A percentile compares a stretch with the other conserved stretches of the same genome.
These are phyloP conservation scores for Helarctos malayanus DNA, from an alignment of 2,797 vertebrate genomes.

Conservation along the genomic window DNA sequence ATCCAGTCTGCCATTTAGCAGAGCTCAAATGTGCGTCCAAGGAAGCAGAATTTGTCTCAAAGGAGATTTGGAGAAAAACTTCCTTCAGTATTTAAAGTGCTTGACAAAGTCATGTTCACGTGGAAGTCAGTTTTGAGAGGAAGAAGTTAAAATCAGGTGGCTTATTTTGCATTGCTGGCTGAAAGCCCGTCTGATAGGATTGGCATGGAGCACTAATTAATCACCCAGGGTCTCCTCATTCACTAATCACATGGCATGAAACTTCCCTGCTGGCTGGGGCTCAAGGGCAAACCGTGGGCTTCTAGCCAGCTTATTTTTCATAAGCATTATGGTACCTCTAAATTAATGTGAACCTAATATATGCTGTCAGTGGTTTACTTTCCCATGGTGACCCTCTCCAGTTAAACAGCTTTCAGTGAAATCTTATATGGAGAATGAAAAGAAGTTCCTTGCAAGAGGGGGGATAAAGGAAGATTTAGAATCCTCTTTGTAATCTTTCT, in stretches of 20 bases:
- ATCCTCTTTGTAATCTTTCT: constrained; percentile 49
- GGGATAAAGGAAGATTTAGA: background rate
- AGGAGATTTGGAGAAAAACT: constrained; percentile 68
- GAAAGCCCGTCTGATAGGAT: constrained; percentile 65
- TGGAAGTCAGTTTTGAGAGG: constrained; percentile 55
- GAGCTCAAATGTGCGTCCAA: constrained; percentile 53
- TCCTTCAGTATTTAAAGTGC: constrained; percentile 73
- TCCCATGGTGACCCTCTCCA: constrained; percentile 1
- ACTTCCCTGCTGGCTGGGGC: constrained; percentile 72
- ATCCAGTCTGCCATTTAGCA: constrained; percentile 50
- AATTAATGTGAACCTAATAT: constrained; percentile 59
- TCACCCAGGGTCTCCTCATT: constrained; percentile 82
- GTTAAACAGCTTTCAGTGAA: constrained; percentile 79
- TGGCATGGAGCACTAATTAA: constrained; percentile 79
- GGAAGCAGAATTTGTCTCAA: constrained; percentile 63
- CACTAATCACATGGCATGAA: constrained; percentile 62
- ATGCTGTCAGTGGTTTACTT: constrained; percentile 73
- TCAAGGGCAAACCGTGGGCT: constrained; percentile 71
- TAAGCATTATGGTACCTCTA: constrained; percentile 56
- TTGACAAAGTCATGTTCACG: constrained; percentile 61
- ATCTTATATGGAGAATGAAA: constrained; percentile 67
- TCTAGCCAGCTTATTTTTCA: constrained; percentile 70
- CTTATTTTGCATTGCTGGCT: constrained; percentile 59
- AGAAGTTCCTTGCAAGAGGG: constrained; percentile 64
- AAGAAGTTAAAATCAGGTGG: constrained; percentile 64